Evolutionary conservation across 1,140 invertebrate genomes (phyloP).

Genomic region (Meloidogyne hapla): DNA sequence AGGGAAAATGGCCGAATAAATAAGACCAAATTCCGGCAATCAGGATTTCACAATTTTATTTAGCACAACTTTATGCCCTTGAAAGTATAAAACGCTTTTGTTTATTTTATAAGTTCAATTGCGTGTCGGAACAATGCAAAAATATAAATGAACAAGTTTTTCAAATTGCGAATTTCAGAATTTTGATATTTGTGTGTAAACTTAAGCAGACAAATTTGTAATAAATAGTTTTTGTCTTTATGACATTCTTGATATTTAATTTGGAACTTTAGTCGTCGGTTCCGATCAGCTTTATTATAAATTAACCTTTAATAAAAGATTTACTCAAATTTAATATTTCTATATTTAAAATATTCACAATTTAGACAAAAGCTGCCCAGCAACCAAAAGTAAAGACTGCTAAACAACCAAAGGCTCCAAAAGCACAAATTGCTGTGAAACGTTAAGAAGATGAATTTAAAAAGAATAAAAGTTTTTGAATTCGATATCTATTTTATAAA

Average conservation of each 20-base stretch:
- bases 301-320: too few relatives aligned
- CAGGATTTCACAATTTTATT: slow-evolving; percentile 8
- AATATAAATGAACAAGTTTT: background rate
- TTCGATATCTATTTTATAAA: background rate
- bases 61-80: slow-evolving; percentile 1
- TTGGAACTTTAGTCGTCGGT: too few relatives aligned
- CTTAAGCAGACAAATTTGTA: background rate
- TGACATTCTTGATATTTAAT: slow-evolving; percentile 14
- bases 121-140: slow-evolving; percentile 21
- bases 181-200: background rate
- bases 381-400: slow-evolving; percentile 42
- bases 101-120: background rate
- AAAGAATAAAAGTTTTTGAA: background rate
- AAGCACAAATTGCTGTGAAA: slow-evolving; percentile 60
- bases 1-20: background rate
- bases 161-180: background rate
- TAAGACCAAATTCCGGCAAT: background rate
- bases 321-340: too few relatives aligned
- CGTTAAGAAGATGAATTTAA: slow-evolving; percentile 46
- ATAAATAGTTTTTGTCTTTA: slow-evolving; percentile 8
- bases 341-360: slow-evolving; percentile 27
- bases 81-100: slow-evolving; percentile 12
- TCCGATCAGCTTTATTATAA: too few relatives aligned
- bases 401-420: slow-evolving; percentile 46
- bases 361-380: slow-evolving; percentile 58